phyloP scores from a whole-genome alignment of 2,113 vertebrate species.

The Octodon degus region DNA sequence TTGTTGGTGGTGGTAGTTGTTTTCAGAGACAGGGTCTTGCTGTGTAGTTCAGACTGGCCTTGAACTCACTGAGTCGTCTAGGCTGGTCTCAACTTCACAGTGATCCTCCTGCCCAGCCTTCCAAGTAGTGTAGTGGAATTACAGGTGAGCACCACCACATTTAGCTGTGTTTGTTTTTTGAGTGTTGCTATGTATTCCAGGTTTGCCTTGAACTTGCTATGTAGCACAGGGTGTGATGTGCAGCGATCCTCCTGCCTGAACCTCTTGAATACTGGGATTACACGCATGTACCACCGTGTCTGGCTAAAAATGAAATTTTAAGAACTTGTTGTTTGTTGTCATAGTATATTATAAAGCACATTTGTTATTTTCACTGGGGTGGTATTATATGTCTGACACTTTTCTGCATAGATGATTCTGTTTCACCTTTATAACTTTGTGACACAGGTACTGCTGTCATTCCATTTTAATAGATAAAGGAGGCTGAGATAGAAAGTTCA shows the following conservation, averaged over 20 bases:
- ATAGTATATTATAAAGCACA: slow-evolving; percentile 1
- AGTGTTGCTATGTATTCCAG: neutral
- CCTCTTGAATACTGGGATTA: neutral
- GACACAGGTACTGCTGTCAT: neutral
- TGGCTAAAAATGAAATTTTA: slow-evolving; percentile 39
- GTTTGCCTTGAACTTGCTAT: neutral
- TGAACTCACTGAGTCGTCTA: neutral
- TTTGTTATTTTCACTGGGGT: slow-evolving; percentile 7
- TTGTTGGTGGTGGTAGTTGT: neutral
- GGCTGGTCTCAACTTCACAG: neutral
- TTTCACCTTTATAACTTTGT: slow-evolving; percentile 44
- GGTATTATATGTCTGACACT: neutral
- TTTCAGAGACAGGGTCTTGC: neutral
- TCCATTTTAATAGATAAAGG: neutral
- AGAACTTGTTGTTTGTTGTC: slow-evolving; percentile 40
- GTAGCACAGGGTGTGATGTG: neutral
- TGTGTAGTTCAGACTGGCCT: neutral
- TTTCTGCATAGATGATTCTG: slow-evolving; percentile 47
- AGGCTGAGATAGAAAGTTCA: slow-evolving; percentile 43
- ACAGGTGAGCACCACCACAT: neutral
- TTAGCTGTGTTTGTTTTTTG: neutral
- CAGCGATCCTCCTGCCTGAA: neutral
- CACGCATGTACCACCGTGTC: neutral
- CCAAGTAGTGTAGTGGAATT: neutral
- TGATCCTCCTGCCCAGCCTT: neutral